Evolutionary conservation across 53 echinoderm and acorn worm species (phyloP).

Genomic region (Holothuria scabra): DNA sequence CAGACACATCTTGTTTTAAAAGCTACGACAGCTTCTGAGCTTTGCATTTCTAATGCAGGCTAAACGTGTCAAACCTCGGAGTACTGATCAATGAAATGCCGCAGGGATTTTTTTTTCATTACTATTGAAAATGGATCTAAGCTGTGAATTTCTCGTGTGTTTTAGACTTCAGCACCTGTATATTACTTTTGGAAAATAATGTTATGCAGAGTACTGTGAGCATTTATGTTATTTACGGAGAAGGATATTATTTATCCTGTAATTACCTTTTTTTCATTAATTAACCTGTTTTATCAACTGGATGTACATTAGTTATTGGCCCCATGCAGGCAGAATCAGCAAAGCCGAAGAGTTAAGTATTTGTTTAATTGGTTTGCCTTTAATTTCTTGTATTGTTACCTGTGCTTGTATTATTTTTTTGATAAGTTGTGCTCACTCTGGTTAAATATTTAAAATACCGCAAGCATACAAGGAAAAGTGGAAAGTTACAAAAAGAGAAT

Average conservation of each 20-base stretch:
- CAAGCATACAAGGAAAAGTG: not conserved
- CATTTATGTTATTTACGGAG: too few species aligned
- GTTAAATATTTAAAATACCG: not conserved
- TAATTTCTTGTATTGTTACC: too few species aligned
- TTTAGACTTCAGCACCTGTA: too few species aligned
- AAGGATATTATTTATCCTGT: too few species aligned
- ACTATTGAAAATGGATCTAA: not conserved
- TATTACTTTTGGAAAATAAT: too few species aligned
- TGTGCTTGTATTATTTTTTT: too few species aligned
- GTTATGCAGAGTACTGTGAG: too few species aligned
- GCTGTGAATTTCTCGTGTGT: too few species aligned
- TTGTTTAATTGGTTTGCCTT: not conserved
- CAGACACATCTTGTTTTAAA: slow-evolving; percentile 4
- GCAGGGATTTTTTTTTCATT: slow-evolving; percentile 20
- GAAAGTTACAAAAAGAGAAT: too few species aligned
- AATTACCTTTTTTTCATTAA: too few species aligned
- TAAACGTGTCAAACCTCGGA: slow-evolving; percentile 15
- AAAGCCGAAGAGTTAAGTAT: slow-evolving; percentile 40
- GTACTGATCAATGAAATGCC: slow-evolving; percentile 35
- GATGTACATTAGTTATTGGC: slow-evolving; percentile 9
- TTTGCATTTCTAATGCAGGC: slow-evolving; percentile 44
- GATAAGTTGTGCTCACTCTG: too few species aligned
- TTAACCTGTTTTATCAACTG: not conserved
- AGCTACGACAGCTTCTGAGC: slow-evolving; percentile 1
- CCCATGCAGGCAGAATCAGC: slow-evolving; percentile 40